Percentiles rank a stretch among this genome's conserved stretches.
These are phyloP conservation scores for Eutolmus rufibarbis DNA, from an alignment of 2,888 invertebrate species.

Conservation along the genomic window DNA sequence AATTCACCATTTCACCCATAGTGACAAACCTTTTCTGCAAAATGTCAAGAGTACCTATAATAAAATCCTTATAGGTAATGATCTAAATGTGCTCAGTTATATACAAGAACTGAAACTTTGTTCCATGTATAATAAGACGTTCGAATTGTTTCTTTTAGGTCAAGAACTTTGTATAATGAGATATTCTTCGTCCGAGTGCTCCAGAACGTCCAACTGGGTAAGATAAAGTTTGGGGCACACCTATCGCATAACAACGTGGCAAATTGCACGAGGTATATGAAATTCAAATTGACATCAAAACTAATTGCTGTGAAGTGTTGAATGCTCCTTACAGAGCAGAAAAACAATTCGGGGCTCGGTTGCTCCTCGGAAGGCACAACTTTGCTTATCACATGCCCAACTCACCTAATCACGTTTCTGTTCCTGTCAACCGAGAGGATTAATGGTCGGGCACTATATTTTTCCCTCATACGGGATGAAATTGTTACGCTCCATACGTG, in stretches of 20 bases:
- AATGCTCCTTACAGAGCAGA: background rate
- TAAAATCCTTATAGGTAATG: background rate
- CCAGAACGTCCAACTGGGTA: background rate
- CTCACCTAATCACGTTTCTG: background rate
- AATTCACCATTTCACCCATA: background rate
- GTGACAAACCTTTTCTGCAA: background rate
- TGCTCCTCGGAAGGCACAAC: background rate
- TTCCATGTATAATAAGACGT: background rate
- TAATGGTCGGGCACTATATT: background rate
- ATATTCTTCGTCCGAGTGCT: background rate
- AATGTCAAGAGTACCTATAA: background rate
- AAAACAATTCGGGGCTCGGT: background rate
- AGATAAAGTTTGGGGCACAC: background rate
- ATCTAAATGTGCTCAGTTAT: background rate
- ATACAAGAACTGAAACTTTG: background rate
- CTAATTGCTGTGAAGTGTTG: background rate
- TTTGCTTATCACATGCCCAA: background rate
- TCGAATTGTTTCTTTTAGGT: background rate
- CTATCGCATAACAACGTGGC: background rate
- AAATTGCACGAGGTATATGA: background rate
- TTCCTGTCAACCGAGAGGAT: slow-evolving; percentile 7
- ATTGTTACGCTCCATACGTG: background rate
- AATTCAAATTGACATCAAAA: background rate
- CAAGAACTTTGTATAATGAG: background rate
- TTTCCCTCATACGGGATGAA: background rate